phyloP scores from a whole-genome alignment of 2,113 vertebrate genomes.

The Nannobrachium achirus region DNA sequence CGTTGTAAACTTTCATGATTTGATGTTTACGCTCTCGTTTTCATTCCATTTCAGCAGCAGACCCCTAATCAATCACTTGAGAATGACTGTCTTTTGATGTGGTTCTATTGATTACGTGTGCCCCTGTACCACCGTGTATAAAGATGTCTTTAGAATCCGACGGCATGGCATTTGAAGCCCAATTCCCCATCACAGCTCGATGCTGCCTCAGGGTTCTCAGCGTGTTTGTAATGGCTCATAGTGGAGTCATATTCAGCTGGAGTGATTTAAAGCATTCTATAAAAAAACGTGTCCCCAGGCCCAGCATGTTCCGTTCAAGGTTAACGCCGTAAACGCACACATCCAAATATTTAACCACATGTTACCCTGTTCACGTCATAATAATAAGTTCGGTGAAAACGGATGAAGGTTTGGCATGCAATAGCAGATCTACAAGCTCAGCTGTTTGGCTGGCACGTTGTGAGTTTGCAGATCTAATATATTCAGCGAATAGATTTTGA shows the following conservation, averaged over 20 bases:
- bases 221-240: slow-evolving; percentile 34
- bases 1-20: not conserved
- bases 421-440: too few relatives aligned
- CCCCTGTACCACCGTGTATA: not conserved
- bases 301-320: slow-evolving; percentile 8
- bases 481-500: too few relatives aligned
- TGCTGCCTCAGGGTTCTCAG: slow-evolving; percentile 26
- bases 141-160: slow-evolving; percentile 3
- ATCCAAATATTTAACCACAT: slow-evolving; percentile 17
- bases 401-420: too few relatives aligned
- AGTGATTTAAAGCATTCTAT: slow-evolving; percentile 25
- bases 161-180: slow-evolving; percentile 34
- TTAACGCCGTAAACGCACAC: not conserved
- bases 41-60: not conserved
- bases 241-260: slow-evolving; percentile 27
- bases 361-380: too few relatives aligned
- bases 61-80: not conserved
- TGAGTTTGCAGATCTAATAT: too few relatives aligned
- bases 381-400: too few relatives aligned
- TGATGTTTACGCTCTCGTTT: not conserved
- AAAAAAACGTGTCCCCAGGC: not conserved
- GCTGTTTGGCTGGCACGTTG: too few relatives aligned
- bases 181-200: slow-evolving; percentile 53
- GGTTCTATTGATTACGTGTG: not conserved
- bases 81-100: not conserved